Base-by-base conservation (phyloP, 2,797 vertebrate species). In the Urosaurus nigricauda region DNA sequence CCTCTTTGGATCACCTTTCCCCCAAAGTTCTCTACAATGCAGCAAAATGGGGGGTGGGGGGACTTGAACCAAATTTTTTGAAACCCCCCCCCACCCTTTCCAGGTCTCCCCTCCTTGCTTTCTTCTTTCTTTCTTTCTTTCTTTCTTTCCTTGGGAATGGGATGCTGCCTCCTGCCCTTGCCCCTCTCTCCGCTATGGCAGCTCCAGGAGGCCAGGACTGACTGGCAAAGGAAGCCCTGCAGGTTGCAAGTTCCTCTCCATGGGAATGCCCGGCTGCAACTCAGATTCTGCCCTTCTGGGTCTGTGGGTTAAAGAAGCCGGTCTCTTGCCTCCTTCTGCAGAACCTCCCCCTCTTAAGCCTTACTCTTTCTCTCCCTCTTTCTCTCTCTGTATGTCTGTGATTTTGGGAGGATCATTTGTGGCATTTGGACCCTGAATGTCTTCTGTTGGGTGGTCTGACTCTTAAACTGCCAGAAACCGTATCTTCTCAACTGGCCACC, bases 21-120 rank as follows among this genome's bases (percentile, higher is more conserved):
- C 29, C 9, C 40, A 63, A 85, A 86, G 35, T 47, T 73, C 5
- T 8, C 17, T 88, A 83, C 65, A 84, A 84, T 84, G 77, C 53
- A 73, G 53, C 63, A 75, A 26, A 32, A 75, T 24, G 37, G 53
- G 29, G 26, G 26, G 26, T 2, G 1, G 24, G 26, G 26, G 5
- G 11, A 32, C 32, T 56, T 26, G 37, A 53, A 8, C 78, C 65
- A 60, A 26, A 13, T 60, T 86, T n/a, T 8, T 8, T 56, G 3
- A n/a, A n/a, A n/a, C 6, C 35, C 43, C 26, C 65, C 63, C 14
- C 1, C 43, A 19, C 13, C 29, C 1, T 65, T 84, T 56, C 35
- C 37, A 71, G 56, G 8, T 32, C 65, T 24, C 9, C 58, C 40
- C 74, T 29, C 53, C 13, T 26, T 40, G 63, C n/a, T 75, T 32